These are phyloP conservation scores for Vireo altiloquus DNA, from an alignment of 2,113 vertebrate species.

Conservation along the genomic window DNA sequence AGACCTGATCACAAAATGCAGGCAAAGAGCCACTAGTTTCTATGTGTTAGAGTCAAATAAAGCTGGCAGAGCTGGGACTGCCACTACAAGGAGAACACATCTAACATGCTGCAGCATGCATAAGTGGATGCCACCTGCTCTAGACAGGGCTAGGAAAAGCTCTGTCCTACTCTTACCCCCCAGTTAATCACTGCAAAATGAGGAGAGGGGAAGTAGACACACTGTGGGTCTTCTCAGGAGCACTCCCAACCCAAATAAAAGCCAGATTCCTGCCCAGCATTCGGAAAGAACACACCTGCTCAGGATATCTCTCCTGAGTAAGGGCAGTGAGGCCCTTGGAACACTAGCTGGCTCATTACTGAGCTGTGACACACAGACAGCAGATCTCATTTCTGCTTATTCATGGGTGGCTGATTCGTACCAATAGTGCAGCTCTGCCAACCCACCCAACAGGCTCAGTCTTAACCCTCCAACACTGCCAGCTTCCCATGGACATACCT, in stretches of 20 bases:
- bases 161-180: not conserved
- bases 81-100: not conserved
- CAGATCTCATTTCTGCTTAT: not conserved
- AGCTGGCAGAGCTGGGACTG: not conserved
- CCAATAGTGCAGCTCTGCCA: not conserved
- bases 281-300: not conserved
- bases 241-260: not conserved
- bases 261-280: not conserved
- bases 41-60: not conserved
- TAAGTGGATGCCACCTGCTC: not conserved
- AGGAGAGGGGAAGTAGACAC: not conserved
- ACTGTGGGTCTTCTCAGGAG: not conserved
- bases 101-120: not conserved
- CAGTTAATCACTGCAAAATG: not conserved
- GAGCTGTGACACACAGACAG: not conserved
- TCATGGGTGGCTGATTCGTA: fast-evolving
- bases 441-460: not conserved
- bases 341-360: not conserved
- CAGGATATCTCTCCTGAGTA: not conserved
- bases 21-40: not conserved
- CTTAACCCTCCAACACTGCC: not conserved
- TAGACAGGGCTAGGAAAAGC: not conserved
- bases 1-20: not conserved
- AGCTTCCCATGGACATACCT: not conserved
- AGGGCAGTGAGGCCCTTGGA: not conserved